A percentile compares a stretch with the other conserved stretches of the same genome.
Evolutionary conservation across 2,113 vertebrate species (phyloP).

Genomic region (Phylloscopus trochilus): DNA sequence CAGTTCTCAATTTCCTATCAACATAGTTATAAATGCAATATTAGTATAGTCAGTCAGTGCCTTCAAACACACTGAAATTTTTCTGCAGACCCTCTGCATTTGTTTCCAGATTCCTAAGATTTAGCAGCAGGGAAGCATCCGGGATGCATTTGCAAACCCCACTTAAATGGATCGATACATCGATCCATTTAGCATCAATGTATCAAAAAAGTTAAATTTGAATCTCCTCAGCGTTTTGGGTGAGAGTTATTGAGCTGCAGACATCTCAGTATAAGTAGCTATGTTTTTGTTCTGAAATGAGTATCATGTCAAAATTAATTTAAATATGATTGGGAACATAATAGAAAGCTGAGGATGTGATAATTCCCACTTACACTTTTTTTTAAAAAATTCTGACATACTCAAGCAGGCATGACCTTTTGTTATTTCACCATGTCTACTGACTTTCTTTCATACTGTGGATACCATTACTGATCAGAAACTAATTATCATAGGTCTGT

Average conservation of each 20-base stretch:
- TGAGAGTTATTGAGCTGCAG: not conserved
- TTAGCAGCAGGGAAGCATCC: not conserved
- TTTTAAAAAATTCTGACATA: not conserved
- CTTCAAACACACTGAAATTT: not conserved
- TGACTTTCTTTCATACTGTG: not conserved
- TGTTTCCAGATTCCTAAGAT: not conserved
- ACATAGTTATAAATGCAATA: not conserved
- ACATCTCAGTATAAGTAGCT: not conserved
- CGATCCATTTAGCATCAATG: not conserved
- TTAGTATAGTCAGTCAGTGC: not conserved
- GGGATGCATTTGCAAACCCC: too few species aligned
- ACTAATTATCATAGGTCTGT: not conserved
- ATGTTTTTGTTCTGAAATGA: not conserved
- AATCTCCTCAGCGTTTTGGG: not conserved
- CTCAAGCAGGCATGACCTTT: not conserved
- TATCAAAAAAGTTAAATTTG: not conserved
- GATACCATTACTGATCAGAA: not conserved
- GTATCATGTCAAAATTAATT: not conserved
- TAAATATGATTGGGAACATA: not conserved
- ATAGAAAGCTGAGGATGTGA: not conserved
- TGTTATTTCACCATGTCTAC: not conserved
- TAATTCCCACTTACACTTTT: not conserved
- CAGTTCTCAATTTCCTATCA: not conserved
- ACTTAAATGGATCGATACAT: too few species aligned
- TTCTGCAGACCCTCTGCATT: not conserved